Base-by-base conservation (phyloP, 2,113 vertebrate species). In the Nipponia nippon region DNA sequence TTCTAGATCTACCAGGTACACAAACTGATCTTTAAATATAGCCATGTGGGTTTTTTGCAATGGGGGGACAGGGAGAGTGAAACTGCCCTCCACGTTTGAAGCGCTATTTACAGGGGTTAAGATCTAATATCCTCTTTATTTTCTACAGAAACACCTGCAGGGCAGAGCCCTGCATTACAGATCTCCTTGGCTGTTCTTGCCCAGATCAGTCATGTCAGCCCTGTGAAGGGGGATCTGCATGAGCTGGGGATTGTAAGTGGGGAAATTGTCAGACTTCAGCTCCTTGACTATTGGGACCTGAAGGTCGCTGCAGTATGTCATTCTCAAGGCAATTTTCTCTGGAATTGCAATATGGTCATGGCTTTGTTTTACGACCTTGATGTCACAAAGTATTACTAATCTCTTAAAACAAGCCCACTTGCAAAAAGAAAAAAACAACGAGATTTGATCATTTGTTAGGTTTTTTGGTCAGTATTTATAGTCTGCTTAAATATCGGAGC, bases 221-320 rank as follows among this genome's bases (percentile, higher is more conserved):
- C 34, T 38, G 14, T 36, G 58, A 88, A 67, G n/a, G 29, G 20
- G 13, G 6, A 67, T 55, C 79, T 63, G 46, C 52, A 30, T 22
- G 38, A 91, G 73, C 89, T 22, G 13, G 26, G 32, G 23, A 17
- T 23, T 75, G 2, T 26, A 56, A 76, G 29, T 38, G 22, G 22
- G 22, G 50, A 59, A 87, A 63, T n/a, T 29, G 36, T 62, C 36
- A 50, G 49, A 11, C 22, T 79, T 65, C 65, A 78, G 5, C 30
- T 91, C 52, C 52, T 34, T 80, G 40, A 13, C 55, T 82, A 0
- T 13, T 49, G 25, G 47, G 32, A 77, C 42, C 21, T 76, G 84
- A 91, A 95, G 90, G 91, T 94, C 89, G 52, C 34, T 59, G 46
- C 89, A 90, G 30, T 40, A 27, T 76, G 72, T 95, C 75, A 82